phyloP scores from a whole-genome alignment of 2,113 vertebrate species.

The Potamarius usumacintae region DNA sequence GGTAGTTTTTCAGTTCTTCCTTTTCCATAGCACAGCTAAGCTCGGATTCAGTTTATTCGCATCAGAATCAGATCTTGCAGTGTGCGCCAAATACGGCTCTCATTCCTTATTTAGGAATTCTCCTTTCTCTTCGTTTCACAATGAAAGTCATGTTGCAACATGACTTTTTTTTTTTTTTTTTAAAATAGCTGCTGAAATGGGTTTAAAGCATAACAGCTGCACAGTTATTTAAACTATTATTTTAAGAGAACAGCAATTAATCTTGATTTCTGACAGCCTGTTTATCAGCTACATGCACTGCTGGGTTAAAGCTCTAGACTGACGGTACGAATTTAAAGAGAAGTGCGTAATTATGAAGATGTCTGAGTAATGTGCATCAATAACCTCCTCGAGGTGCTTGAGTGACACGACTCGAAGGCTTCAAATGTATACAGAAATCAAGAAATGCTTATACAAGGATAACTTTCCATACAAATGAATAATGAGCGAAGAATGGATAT shows the following conservation, averaged over 20 bases:
- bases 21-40: neutral
- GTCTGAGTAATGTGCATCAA: slow-evolving; percentile 2
- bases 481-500: neutral
- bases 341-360: neutral
- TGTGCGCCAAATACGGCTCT: neutral
- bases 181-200: slow-evolving; percentile 5
- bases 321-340: neutral
- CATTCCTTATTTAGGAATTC: slow-evolving; percentile 40
- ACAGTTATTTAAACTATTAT: slow-evolving; percentile 32
- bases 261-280: slow-evolving; percentile 4
- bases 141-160: slow-evolving; percentile 7
- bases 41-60: neutral
- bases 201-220: slow-evolving; percentile 23
- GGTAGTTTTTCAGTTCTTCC: neutral
- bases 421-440: slow-evolving; percentile 21
- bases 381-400: neutral
- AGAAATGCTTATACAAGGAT: slow-evolving; percentile 23
- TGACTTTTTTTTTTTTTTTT: neutral
- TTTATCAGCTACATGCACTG: slow-evolving; percentile 7
- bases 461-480: slow-evolving; percentile 25
- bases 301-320: neutral
- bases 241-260: slow-evolving; percentile 8
- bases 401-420: neutral
- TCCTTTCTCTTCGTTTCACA: neutral
- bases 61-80: neutral